phyloP scores from a whole-genome alignment of 2,113 vertebrate genomes.

The Mastomys natalensis region DNA sequence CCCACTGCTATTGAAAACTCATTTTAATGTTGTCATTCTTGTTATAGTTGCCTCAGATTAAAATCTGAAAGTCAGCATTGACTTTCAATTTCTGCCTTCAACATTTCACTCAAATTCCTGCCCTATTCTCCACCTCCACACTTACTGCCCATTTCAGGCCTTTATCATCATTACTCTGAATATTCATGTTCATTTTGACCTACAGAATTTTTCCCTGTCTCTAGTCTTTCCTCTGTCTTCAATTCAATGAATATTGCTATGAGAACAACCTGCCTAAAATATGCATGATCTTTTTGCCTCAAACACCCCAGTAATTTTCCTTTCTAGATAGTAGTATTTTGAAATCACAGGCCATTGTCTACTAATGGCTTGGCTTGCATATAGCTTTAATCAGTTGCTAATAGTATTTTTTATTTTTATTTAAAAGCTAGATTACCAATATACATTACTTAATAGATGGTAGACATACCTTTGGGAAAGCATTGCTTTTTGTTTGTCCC shows the following conservation, averaged over 20 bases:
- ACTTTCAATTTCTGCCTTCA: slow-evolving; percentile 8
- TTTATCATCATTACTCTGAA: background rate
- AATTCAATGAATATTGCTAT: background rate
- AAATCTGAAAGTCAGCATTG: slow-evolving; percentile 26
- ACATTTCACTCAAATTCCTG: slow-evolving; percentile 17
- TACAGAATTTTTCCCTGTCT: slow-evolving; percentile 14
- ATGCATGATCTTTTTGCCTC: background rate
- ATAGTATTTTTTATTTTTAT: slow-evolving; percentile 6
- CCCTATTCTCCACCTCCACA: background rate
- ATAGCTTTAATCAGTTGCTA: background rate
- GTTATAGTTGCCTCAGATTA: background rate
- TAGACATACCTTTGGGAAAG: background rate
- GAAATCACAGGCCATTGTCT: background rate
- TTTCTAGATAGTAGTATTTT: slow-evolving; percentile 6
- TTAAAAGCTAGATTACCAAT: background rate
- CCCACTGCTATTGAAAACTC: background rate
- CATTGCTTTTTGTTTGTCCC: background rate
- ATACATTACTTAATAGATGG: background rate
- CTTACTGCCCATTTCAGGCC: background rate
- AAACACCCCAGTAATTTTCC: background rate
- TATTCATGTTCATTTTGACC: slow-evolving; percentile 15
- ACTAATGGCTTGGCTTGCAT: background rate
- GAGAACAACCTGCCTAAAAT: background rate
- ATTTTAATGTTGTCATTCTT: slow-evolving; percentile 21
- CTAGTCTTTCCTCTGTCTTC: background rate